Conservation (phyloP, 2,113 vertebrate genomes). For the Pitta sordida region DNA sequence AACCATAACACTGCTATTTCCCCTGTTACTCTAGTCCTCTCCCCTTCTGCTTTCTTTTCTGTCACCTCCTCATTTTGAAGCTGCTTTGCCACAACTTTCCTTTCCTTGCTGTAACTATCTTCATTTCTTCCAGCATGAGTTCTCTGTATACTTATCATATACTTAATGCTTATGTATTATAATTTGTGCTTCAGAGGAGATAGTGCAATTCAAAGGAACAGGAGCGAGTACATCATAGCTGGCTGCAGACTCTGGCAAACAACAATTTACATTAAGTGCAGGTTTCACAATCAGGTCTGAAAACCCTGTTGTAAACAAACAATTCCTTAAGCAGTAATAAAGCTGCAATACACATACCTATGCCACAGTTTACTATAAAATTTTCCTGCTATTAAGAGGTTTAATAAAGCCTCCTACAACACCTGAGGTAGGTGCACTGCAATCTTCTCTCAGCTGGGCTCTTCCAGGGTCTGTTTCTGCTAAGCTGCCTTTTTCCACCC, state of each 20-base stretch:
- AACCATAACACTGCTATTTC: background rate
- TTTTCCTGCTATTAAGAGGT: background rate
- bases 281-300: slow-evolving; percentile 17
- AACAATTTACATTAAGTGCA: background rate
- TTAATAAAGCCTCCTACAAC: background rate
- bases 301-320: background rate
- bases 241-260: background rate
- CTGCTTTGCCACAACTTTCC: background rate
- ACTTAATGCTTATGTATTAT: background rate
- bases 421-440: background rate
- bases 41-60: background rate
- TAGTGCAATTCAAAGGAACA: background rate
- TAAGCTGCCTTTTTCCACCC: background rate
- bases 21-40: background rate
- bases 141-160: background rate
- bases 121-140: background rate
- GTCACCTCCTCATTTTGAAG: background rate
- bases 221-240: background rate
- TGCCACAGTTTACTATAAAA: background rate
- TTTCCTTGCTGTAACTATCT: background rate
- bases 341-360: background rate
- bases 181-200: background rate
- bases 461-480: background rate
- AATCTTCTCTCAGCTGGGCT: background rate
- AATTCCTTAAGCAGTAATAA: background rate